Percentiles rank a stretch among this genome's conserved stretches.
Evolutionary conservation across 1,140 invertebrate genomes (phyloP).

Genomic region (Drosophila punjabiensis): DNA sequence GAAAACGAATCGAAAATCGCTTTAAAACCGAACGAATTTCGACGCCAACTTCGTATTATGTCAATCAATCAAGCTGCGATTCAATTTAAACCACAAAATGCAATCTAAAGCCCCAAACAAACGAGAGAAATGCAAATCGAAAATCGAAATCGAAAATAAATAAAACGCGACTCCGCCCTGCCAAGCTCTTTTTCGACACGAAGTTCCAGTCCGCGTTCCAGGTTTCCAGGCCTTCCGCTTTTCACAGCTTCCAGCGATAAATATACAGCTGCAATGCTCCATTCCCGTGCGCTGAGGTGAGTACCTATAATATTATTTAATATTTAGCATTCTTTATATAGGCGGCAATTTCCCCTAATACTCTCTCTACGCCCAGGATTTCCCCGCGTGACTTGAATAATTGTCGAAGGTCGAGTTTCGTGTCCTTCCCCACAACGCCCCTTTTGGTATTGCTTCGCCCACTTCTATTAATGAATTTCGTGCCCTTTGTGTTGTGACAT

Average conservation of each 20-base stretch:
- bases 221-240: slow-evolving; percentile 11
- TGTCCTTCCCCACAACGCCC: slow-evolving; percentile 16
- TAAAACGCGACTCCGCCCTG: slow-evolving; percentile 57
- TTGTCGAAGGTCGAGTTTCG: slow-evolving; percentile 43
- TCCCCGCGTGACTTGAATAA: slow-evolving; percentile 46
- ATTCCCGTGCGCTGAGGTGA: slow-evolving; percentile 58
- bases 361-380: slow-evolving; percentile 32
- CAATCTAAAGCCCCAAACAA: slow-evolving; percentile 43
- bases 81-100: slow-evolving; percentile 58
- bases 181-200: not conserved
- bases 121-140: slow-evolving; percentile 21
- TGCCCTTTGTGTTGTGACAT: slow-evolving; percentile 48
- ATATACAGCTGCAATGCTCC: slow-evolving; percentile 53
- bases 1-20: slow-evolving; percentile 26
- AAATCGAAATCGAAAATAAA: slow-evolving; percentile 16
- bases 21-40: slow-evolving; percentile 24
- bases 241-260: slow-evolving; percentile 23
- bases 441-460: not conserved
- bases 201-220: slow-evolving; percentile 26
- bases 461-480: slow-evolving; percentile 47
- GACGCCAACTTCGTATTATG: slow-evolving; percentile 73
- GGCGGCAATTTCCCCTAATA: slow-evolving; percentile 26
- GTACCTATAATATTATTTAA: slow-evolving; percentile 43
- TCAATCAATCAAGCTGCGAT: slow-evolving; percentile 74
- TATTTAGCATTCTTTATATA: slow-evolving; percentile 20